Evolutionary conservation across 1,140 invertebrate species (phyloP).

Genomic region (Trichonephila inaurata): DNA sequence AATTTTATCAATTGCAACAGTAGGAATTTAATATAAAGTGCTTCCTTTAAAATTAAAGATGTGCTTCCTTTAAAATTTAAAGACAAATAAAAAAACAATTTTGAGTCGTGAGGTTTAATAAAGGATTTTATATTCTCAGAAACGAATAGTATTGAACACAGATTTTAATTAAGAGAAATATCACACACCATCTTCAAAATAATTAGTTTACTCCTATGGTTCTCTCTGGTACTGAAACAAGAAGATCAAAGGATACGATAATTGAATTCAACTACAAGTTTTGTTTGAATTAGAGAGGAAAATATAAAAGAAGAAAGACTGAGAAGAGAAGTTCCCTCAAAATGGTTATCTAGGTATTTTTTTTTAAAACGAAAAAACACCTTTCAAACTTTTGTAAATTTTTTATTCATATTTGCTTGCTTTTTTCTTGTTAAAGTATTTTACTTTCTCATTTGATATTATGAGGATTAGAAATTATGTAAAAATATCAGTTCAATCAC

Average conservation of each 20-base stretch:
- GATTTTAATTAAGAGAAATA: background rate
- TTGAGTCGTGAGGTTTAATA: background rate
- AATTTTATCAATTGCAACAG: too few species aligned
- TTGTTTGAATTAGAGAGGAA: background rate
- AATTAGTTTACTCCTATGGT: background rate
- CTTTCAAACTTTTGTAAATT: background rate
- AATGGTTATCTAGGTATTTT: background rate
- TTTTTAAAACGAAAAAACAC: background rate
- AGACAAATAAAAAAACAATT: too few species aligned
- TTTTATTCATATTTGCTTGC: background rate
- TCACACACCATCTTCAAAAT: background rate
- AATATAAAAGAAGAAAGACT: background rate
- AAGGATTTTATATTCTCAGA: background rate
- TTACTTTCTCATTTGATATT: background rate
- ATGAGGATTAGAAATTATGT: too few species aligned
- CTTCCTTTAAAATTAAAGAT: too few species aligned
- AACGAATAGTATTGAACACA: background rate
- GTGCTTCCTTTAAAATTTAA: too few species aligned
- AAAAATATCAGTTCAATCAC: too few species aligned
- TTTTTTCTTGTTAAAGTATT: background rate
- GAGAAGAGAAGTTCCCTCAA: background rate
- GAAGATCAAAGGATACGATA: background rate
- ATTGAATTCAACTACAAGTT: background rate
- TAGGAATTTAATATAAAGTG: too few species aligned
- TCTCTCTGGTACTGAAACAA: background rate